These are phyloP conservation scores for Trachelus iudaicus DNA, from an alignment of 2,888 invertebrate genomes.

Conservation along the genomic window DNA sequence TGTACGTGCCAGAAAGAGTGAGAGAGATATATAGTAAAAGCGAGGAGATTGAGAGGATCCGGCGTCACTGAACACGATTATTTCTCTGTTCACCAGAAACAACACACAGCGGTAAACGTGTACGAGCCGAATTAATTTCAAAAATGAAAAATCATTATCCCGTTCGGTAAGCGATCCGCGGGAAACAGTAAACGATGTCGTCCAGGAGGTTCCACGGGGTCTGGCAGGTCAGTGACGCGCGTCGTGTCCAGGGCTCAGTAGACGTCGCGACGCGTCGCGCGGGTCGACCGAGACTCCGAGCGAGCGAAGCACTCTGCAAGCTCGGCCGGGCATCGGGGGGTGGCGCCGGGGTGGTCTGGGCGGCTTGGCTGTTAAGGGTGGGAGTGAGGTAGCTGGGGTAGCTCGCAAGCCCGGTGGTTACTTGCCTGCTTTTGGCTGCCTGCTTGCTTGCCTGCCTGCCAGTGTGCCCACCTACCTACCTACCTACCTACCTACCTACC, in stretches of 20 bases:
- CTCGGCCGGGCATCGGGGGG: slow-evolving; percentile 41
- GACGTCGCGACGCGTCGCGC: background rate
- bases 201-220: slow-evolving; percentile 7
- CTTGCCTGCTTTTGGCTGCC: slow-evolving; percentile 31
- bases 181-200: background rate
- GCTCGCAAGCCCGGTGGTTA: slow-evolving; percentile 34
- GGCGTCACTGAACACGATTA: background rate
- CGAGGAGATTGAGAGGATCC: background rate
- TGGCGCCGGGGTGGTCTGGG: slow-evolving; percentile 30
- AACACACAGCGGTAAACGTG: background rate
- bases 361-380: slow-evolving; percentile 8
- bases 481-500: background rate
- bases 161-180: background rate
- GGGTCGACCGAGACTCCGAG: slow-evolving; percentile 21
- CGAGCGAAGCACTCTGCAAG: slow-evolving; percentile 37
- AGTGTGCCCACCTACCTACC: slow-evolving; percentile 3
- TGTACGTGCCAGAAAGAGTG: background rate
- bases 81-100: background rate
- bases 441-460: slow-evolving; percentile 9
- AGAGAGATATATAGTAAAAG: slow-evolving; percentile 7
- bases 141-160: background rate
- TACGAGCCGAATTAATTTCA: background rate
- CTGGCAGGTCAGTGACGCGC: slow-evolving; percentile 33
- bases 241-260: background rate
- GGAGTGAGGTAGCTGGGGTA: slow-evolving; percentile 9